Evolutionary conservation across 2,888 invertebrate species (phyloP), one percentile per base, ranked within the genome.

Genomic region (Carterocephalus palaemon): DNA sequence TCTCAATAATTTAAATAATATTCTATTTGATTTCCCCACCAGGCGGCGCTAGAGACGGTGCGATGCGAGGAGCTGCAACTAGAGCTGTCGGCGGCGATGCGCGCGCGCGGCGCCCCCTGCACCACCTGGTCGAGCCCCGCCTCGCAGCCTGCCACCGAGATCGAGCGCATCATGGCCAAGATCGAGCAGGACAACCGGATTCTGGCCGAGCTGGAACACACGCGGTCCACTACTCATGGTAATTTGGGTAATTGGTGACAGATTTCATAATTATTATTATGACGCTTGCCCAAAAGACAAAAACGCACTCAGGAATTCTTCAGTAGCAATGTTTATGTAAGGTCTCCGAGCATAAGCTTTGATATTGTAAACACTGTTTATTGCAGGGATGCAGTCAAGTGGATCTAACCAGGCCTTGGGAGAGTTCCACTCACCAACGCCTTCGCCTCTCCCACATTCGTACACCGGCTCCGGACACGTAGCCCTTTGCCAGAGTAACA

Each of bases 161-260:
- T 96, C 74, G 96, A 96, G 81, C 90, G 95, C 69, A 95, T 97
- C 76, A 96, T 97, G 94, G 96, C 96, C 59, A 96, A 96, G 89
- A 95, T 97, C 67, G 96, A 96, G 82, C 96, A 96, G 82, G 92
- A 92, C 85, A 93, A 94, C 85, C 90, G 94, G 63, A 94, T 96
- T 64, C 89, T 96, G 68, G 96, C 96, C 55, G 96, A 97, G 74
- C 86, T 96, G 68, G 96, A 97, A 75, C 95, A 95, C 75, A 91
- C 92, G 59, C 90, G 95, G 70, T 90, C 91, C 52, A 91, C 91
- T 28, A 92, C 90, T 36, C 86, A 90, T 71, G 90, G 90, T 91
- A 67, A 56, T 54, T 48, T 39, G 43, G n/a, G n/a, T n/a, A n/a
- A n/a, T 48, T 33, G 24, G 4, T 36, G 45, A 20, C 7, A 24